A percentile compares a stretch with the other conserved stretches of the same genome.
These are phyloP conservation scores for Podarcis raffonei DNA, from an alignment of 2,113 vertebrate species.

Conservation along the genomic window DNA sequence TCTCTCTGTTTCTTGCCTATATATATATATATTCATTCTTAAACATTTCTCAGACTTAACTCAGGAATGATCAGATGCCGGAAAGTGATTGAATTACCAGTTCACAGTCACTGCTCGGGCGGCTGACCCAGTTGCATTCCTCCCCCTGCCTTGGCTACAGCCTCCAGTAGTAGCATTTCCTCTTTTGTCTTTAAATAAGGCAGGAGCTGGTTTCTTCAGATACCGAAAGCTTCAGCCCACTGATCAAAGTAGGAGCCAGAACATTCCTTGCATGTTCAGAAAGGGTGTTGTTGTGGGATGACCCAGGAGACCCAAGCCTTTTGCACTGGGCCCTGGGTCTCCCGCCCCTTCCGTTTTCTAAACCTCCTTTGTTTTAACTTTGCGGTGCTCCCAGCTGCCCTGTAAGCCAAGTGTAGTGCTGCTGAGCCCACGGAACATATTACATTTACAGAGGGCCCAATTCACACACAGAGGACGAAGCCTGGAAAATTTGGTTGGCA, in stretches of 20 bases:
- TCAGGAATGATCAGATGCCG: slow-evolving; percentile 16
- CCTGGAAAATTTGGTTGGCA: too few relatives aligned
- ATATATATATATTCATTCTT: neutral
- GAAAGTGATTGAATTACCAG: slow-evolving; percentile 18
- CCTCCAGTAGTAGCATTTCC: neutral
- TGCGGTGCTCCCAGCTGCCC: too few relatives aligned
- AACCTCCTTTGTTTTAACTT: too few relatives aligned
- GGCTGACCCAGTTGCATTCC: slow-evolving; percentile 26
- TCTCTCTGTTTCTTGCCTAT: neutral
- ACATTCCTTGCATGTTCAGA: slow-evolving; percentile 26
- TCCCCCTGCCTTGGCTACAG: slow-evolving; percentile 11
- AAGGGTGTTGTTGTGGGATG: neutral
- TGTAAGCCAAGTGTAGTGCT: neutral
- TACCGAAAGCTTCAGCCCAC: neutral
- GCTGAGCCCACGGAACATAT: neutral
- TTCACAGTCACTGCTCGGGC: neutral
- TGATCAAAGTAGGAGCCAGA: slow-evolving; percentile 17
- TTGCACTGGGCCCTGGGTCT: too few relatives aligned
- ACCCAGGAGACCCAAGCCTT: neutral
- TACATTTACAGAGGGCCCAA: neutral
- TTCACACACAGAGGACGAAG: too few relatives aligned
- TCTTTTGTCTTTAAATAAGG: neutral
- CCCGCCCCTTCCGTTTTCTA: too few relatives aligned
- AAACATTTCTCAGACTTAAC: neutral
- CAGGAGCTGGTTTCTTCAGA: slow-evolving; percentile 20